Conservation (phyloP, 2,888 invertebrate species). For the Agonopterix heracliana region DNA sequence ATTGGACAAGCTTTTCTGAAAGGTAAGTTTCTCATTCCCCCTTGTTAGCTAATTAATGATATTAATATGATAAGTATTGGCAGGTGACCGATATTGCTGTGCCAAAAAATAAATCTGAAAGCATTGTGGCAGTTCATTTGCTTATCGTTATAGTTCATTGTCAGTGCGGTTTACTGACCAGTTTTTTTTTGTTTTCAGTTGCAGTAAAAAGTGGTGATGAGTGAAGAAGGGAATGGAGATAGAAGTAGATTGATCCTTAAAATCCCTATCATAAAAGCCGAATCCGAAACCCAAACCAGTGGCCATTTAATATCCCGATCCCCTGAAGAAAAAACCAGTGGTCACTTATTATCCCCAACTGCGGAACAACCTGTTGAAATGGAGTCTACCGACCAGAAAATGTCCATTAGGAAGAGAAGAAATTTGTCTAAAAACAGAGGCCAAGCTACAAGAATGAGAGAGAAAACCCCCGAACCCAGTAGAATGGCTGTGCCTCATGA, state of each 20-base stretch:
- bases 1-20: constrained; percentile 33
- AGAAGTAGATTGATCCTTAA: constrained; percentile 29
- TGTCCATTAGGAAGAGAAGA: constrained; percentile 77
- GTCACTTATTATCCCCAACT: constrained; percentile 17
- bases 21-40: constrained; percentile 48
- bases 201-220: constrained; percentile 42
- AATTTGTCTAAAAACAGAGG: constrained; percentile 76
- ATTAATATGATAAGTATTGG: constrained; percentile 42
- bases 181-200: constrained; percentile 44
- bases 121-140: constrained; percentile 15
- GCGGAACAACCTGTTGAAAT: constrained; percentile 33
- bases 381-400: constrained; percentile 61
- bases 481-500: constrained; percentile 65
- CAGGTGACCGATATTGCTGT: constrained; percentile 38
- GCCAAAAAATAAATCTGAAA: constrained; percentile 43
- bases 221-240: constrained; percentile 36
- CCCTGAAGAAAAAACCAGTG: constrained; percentile 23
- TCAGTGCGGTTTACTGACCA: constrained; percentile 29
- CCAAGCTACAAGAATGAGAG: constrained; percentile 62
- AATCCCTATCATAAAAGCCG: constrained; percentile 49
- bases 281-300: constrained; percentile 52
- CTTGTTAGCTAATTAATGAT: background rate
- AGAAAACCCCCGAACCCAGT: constrained; percentile 70
- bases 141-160: constrained; percentile 12
- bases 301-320: constrained; percentile 39